phyloP scores from a whole-genome alignment of 2,113 vertebrate species.

The Connochaetes taurinus region DNA sequence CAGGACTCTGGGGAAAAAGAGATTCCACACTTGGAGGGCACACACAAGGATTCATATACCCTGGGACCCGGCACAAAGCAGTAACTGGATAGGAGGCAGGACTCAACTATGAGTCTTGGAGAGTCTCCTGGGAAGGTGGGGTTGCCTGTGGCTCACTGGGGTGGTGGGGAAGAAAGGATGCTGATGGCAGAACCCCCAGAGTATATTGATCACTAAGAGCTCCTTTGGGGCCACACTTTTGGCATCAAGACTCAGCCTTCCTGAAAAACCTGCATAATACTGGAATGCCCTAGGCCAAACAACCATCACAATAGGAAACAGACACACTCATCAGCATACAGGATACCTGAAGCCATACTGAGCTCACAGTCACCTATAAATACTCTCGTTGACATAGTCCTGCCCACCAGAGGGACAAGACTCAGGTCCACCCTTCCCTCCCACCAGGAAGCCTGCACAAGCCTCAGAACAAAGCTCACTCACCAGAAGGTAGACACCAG shows the following conservation, averaged over 20 bases:
- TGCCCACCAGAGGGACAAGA: not conserved
- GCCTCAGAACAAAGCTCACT: not conserved
- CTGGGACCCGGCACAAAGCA: not conserved
- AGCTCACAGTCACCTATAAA: not conserved
- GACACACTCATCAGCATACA: not conserved
- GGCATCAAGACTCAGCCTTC: not conserved
- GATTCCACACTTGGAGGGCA: not conserved
- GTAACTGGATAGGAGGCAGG: not conserved
- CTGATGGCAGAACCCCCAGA: not conserved
- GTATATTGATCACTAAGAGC: not conserved
- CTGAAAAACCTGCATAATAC: not conserved
- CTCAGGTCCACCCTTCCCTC: not conserved
- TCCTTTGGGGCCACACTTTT: not conserved
- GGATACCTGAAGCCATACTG: not conserved
- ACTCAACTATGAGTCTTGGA: not conserved
- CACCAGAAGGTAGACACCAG: not conserved
- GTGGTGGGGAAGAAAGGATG: too few relatives aligned
- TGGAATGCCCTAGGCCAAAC: not conserved
- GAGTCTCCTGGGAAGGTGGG: not conserved
- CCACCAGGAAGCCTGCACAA: not conserved
- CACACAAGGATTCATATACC: not conserved
- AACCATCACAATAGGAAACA: not conserved
- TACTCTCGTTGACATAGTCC: not conserved
- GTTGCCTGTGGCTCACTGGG: not conserved
- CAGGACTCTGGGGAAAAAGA: not conserved